These are phyloP conservation scores for Heteropelma amictum DNA, from an alignment of 2,888 invertebrate genomes.

Conservation along the genomic window DNA sequence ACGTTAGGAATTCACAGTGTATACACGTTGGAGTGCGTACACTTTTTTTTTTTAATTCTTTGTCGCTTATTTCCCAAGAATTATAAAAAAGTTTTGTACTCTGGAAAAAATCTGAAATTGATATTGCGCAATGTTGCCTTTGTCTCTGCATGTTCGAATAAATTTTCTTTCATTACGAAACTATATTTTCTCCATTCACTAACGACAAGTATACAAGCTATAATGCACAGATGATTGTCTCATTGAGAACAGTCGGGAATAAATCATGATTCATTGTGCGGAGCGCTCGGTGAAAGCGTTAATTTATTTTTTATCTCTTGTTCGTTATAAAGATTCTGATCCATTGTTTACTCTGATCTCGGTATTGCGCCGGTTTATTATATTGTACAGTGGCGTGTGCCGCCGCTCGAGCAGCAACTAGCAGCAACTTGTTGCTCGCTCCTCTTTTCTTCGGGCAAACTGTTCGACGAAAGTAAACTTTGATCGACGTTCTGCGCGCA, in stretches of 20 bases:
- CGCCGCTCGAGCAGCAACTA: neutral
- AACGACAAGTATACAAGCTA: neutral
- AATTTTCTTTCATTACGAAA: no score
- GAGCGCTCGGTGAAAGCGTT: constrained; percentile 25
- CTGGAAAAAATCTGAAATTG: no score
- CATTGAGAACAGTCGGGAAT: neutral
- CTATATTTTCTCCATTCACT: no score
- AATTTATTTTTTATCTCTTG: constrained; percentile 41
- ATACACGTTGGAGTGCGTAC: neutral
- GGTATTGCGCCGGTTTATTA: no score
- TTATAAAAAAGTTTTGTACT: no score
- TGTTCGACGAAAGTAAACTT: no score
- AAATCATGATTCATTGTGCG: constrained; percentile 21
- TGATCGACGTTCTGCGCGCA: neutral
- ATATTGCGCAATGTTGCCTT: no score
- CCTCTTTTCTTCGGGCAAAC: neutral
- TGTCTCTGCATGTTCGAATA: neutral
- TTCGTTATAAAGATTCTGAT: neutral
- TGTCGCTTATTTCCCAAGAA: no score
- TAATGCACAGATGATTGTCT: neutral
- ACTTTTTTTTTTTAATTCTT: neutral
- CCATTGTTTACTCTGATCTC: constrained; percentile 34
- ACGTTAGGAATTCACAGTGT: neutral
- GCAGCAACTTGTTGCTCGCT: neutral
- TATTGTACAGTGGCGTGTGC: constrained; percentile 1